Evolutionary conservation across 2,888 invertebrate genomes (phyloP).

Genomic region (Griposia aprilina): DNA sequence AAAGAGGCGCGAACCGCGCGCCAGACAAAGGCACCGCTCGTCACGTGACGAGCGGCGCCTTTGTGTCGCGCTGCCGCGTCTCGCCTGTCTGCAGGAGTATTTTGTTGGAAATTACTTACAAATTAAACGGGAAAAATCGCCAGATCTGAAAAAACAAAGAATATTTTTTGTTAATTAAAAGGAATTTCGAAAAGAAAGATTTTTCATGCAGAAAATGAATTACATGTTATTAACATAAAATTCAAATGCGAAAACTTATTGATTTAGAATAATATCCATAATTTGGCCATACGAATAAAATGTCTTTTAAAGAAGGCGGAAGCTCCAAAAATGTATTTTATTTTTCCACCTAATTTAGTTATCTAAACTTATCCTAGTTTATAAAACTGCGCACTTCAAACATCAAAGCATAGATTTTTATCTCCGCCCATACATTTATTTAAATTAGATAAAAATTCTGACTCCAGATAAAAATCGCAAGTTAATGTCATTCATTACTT

Average conservation of each 20-base stretch:
- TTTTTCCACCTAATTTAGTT: not conserved
- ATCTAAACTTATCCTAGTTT: not conserved
- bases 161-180: not conserved
- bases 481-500: slow-evolving; percentile 24
- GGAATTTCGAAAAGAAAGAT: not conserved
- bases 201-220: too few relatives aligned
- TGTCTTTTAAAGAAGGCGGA: not conserved
- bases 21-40: too few relatives aligned
- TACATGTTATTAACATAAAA: not conserved
- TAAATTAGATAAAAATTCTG: slow-evolving; percentile 30
- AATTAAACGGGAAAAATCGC: slow-evolving; percentile 23
- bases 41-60: too few relatives aligned
- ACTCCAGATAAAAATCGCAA: slow-evolving; percentile 32
- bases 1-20: too few relatives aligned
- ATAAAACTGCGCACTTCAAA: not conserved
- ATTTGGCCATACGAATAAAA: not conserved
- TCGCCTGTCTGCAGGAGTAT: too few relatives aligned
- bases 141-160: slow-evolving; percentile 32
- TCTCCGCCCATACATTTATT: slow-evolving; percentile 37
- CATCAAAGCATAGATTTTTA: slow-evolving; percentile 25
- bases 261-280: not conserved
- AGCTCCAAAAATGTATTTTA: not conserved
- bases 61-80: too few relatives aligned
- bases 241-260: not conserved
- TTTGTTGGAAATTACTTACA: slow-evolving; percentile 45